Conservation (phyloP, 2,797 vertebrate genomes). For the Trachops cirrhosus region DNA sequence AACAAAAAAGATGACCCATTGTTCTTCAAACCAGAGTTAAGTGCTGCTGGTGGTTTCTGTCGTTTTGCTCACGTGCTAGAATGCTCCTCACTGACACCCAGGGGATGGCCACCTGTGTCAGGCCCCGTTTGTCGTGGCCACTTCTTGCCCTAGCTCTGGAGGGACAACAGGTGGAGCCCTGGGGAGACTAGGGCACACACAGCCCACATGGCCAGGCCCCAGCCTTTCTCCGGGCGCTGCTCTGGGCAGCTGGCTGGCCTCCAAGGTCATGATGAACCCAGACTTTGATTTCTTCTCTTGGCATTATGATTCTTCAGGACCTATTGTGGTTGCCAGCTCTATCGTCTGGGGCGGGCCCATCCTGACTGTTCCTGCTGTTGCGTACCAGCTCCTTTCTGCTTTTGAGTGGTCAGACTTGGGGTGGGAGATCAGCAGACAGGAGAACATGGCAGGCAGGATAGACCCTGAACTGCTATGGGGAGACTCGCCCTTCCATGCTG, state of each 20-base stretch:
- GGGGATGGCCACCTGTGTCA: too few relatives aligned
- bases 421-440: too few relatives aligned
- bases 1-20: background rate
- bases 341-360: background rate
- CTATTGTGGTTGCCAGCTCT: background rate
- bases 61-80: fast-evolving
- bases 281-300: background rate
- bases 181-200: background rate
- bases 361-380: background rate
- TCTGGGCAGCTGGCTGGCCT: background rate
- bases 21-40: background rate
- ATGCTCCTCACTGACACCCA: fast-evolving
- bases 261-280: background rate
- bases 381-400: background rate
- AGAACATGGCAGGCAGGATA: background rate
- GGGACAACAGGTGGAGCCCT: background rate
- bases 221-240: background rate
- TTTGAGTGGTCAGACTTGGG: background rate
- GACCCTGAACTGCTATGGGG: background rate
- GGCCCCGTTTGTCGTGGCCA: background rate
- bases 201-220: background rate
- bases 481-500: background rate
- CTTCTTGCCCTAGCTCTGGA: background rate
- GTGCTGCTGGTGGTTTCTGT: too few relatives aligned
- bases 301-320: background rate